Conservation (phyloP, 2,113 vertebrate genomes). For the Nerophis lumbriciformis region DNA sequence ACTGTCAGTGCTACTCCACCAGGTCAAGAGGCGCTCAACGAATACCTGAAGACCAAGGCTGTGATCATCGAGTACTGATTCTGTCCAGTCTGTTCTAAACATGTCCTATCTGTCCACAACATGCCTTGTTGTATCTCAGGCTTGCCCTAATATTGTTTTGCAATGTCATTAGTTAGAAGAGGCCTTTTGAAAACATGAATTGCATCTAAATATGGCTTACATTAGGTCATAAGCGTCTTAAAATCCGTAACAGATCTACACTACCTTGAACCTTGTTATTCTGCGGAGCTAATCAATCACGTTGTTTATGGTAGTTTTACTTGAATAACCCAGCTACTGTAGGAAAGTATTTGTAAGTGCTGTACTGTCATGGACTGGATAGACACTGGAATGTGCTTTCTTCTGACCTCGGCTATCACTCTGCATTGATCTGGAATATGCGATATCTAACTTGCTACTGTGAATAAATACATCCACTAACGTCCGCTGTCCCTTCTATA, state of each 20-base stretch:
- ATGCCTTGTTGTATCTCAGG: neutral
- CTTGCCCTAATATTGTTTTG: neutral
- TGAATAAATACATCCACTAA: neutral
- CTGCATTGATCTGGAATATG: neutral
- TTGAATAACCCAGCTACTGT: too few relatives aligned
- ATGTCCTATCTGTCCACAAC: neutral
- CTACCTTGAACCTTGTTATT: neutral
- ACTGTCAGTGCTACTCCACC: conserved; percentile 30
- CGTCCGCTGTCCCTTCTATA: too few relatives aligned
- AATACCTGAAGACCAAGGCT: conserved; percentile 83
- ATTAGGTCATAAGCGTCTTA: conserved; percentile 24
- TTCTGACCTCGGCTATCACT: neutral
- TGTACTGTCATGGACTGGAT: too few relatives aligned
- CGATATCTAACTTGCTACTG: neutral
- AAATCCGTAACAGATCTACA: conserved; percentile 26
- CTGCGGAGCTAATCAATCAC: neutral
- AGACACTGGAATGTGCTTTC: neutral
- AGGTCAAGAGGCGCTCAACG: conserved; percentile 85
- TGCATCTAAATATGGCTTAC: conserved; percentile 32
- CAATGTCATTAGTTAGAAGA: neutral
- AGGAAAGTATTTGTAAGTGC: too few relatives aligned
- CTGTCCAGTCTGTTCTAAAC: neutral
- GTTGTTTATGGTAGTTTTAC: neutral
- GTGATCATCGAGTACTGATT: conserved; percentile 82
- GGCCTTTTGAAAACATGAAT: neutral